A percentile compares a stretch with the other conserved stretches of the same genome.
phyloP scores from a whole-genome alignment of 2,888 invertebrate genomes.

The Agrilus biguttatus region DNA sequence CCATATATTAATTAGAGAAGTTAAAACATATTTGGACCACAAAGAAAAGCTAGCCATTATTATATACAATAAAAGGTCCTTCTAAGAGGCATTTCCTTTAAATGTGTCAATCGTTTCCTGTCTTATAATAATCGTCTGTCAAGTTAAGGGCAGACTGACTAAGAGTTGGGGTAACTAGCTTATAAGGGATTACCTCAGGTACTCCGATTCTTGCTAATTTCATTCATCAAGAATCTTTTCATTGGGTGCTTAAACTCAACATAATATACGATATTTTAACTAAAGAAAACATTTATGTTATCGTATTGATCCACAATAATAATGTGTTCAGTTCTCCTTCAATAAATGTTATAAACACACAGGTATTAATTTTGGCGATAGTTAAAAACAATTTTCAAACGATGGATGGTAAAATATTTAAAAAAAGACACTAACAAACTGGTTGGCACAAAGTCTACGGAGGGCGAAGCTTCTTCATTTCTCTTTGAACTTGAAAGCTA shows the following conservation, averaged over 20 bases:
- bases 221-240: constrained; percentile 2
- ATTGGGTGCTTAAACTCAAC: constrained; percentile 1
- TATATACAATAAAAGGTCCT: constrained; percentile 1
- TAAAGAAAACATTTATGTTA: too few relatives aligned
- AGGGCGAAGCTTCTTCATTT: too few relatives aligned
- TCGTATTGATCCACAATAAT: too few relatives aligned
- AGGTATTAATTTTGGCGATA: too few relatives aligned
- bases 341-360: background rate
- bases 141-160: constrained; percentile 8
- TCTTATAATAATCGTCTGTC: constrained; percentile 6
- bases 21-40: constrained; percentile 3
- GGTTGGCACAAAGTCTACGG: too few relatives aligned
- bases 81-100: constrained; percentile 8
- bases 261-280: background rate
- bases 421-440: too few relatives aligned
- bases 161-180: constrained; percentile 10
- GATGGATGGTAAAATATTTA: too few relatives aligned
- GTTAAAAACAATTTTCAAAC: too few relatives aligned
- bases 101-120: constrained; percentile 10
- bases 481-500: too few relatives aligned
- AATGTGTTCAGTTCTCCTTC: too few relatives aligned
- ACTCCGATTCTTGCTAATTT: background rate
- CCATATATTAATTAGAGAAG: background rate
- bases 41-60: constrained; percentile 3
- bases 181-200: constrained; percentile 8